Conservation (phyloP, 2,888 invertebrate genomes). For the Cephus rjabovi region DNA sequence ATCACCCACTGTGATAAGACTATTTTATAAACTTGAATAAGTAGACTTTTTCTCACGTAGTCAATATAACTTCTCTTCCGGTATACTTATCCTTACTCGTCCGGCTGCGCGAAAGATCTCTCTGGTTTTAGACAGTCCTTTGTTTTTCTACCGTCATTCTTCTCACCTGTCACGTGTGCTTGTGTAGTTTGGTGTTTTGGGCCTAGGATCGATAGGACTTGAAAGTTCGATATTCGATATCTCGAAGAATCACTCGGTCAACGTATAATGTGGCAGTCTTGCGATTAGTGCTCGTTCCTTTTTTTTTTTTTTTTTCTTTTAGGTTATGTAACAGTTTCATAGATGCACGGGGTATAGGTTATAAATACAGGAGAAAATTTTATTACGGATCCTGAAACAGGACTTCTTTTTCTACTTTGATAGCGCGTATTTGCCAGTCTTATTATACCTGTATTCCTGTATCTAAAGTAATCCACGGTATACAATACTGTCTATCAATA, state of each 20-base stretch:
- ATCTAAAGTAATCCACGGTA: neutral
- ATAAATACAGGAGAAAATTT: neutral
- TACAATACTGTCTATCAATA: neutral
- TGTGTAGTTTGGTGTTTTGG: neutral
- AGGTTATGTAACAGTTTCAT: neutral
- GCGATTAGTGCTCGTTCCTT: neutral
- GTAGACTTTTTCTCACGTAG: conserved; percentile 22
- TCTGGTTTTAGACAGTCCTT: neutral
- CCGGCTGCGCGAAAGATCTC: neutral
- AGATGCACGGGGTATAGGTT: neutral
- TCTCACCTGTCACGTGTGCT: neutral
- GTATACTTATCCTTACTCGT: neutral
- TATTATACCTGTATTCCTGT: neutral
- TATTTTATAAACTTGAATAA: conserved; percentile 33
- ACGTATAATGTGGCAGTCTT: neutral
- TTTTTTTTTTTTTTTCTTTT: neutral
- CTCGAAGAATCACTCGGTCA: neutral
- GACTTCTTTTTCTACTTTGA: neutral
- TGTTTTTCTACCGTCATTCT: neutral
- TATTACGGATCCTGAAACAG: neutral
- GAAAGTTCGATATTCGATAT: neutral
- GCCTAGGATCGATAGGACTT: neutral
- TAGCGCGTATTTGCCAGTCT: neutral
- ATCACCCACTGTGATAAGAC: conserved; percentile 41
- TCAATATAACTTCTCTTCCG: neutral